Percentiles rank a stretch among this genome's conserved stretches.
phyloP scores from a whole-genome alignment of 1,140 invertebrate species.

The Drosophila ohnishii region DNA sequence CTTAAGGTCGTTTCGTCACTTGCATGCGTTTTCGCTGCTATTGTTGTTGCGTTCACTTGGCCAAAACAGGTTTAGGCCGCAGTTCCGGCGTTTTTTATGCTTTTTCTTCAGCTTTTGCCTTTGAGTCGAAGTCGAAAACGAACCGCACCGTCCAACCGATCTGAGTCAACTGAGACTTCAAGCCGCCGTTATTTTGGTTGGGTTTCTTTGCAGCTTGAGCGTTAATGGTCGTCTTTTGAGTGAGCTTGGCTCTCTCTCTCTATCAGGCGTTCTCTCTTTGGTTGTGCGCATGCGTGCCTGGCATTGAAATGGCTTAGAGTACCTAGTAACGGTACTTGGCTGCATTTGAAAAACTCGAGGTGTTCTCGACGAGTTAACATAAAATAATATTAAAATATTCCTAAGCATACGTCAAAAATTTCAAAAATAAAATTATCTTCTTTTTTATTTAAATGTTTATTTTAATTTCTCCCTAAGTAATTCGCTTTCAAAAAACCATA shows the following conservation, averaged over 20 bases:
- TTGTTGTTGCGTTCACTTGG: constrained; percentile 46
- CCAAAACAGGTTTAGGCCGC: constrained; percentile 65
- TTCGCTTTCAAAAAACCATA: too few species aligned
- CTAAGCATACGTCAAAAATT: background rate
- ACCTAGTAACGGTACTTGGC: constrained; percentile 34
- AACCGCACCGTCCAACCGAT: constrained; percentile 49
- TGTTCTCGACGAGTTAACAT: background rate
- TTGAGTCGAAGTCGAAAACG: constrained; percentile 25
- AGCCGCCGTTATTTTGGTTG: constrained; percentile 33
- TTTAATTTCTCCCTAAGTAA: too few species aligned
- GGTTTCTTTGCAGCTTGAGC: constrained; percentile 20
- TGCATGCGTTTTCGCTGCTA: constrained; percentile 56
- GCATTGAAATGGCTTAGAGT: constrained; percentile 40
- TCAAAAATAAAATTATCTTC: too few species aligned
- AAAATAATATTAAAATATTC: background rate
- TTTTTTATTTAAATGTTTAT: too few species aligned
- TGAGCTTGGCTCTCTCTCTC: constrained; percentile 19
- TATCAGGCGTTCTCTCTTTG: constrained; percentile 1
- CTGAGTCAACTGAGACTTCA: constrained; percentile 44
- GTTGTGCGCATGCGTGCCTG: constrained; percentile 42
- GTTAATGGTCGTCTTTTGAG: background rate
- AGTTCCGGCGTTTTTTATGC: constrained; percentile 50
- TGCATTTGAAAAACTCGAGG: constrained; percentile 23
- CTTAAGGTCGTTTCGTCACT: constrained; percentile 76
- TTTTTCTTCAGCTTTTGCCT: constrained; percentile 15